Conservation (phyloP, 2,888 invertebrate genomes). For the Unio pictorum region DNA sequence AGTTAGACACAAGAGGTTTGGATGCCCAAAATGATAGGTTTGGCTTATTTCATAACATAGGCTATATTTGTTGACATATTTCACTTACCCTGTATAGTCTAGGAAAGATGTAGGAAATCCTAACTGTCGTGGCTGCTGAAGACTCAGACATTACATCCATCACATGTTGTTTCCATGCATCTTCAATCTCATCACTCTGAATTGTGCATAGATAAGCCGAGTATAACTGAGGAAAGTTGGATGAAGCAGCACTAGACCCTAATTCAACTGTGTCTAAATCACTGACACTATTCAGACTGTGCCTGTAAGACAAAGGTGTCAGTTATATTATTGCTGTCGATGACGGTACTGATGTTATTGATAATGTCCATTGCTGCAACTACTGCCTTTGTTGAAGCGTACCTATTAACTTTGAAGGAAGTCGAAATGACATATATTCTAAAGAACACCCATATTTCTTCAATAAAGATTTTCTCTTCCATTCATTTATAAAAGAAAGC, state of each 20-base stretch:
- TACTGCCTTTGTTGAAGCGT: no score
- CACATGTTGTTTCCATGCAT: slow-evolving; percentile 87
- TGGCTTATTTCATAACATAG: neutral
- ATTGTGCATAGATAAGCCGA: slow-evolving; percentile 77
- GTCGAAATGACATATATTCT: no score
- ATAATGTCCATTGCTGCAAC: no score
- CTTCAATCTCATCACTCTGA: slow-evolving; percentile 80
- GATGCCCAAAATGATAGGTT: neutral
- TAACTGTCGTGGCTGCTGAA: slow-evolving; percentile 72
- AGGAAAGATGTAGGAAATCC: slow-evolving; percentile 85
- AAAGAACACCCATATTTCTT: no score
- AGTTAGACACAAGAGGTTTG: no score
- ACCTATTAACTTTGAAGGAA: no score
- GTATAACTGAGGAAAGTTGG: slow-evolving; percentile 79
- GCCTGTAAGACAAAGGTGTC: slow-evolving; percentile 25
- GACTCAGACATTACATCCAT: slow-evolving; percentile 80
- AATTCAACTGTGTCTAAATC: slow-evolving; percentile 90
- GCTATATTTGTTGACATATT: neutral
- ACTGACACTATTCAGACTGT: slow-evolving; percentile 77
- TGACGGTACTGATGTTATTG: no score
- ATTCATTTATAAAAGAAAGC: no score
- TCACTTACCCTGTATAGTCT: slow-evolving; percentile 82
- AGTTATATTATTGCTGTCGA: neutral
- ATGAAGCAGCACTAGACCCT: slow-evolving; percentile 82
- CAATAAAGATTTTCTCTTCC: no score